Conservation (phyloP, 2,888 invertebrate species). For the Pyrochroa serraticornis region DNA sequence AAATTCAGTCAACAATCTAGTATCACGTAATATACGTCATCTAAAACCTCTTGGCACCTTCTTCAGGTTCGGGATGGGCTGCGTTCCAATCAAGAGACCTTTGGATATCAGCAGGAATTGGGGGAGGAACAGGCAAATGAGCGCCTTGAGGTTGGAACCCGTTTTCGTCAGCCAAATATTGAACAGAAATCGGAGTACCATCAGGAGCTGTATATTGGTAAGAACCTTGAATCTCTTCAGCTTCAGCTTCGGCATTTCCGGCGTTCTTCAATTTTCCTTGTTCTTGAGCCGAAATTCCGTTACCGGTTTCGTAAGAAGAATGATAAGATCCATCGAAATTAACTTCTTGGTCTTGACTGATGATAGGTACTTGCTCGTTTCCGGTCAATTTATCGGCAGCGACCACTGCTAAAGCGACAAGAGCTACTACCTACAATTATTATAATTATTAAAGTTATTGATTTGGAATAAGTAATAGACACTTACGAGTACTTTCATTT, state of each 20-base stretch:
- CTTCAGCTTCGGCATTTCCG: constrained; percentile 45
- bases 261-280: constrained; percentile 46
- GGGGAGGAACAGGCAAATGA: constrained; percentile 64
- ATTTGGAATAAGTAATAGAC: neutral
- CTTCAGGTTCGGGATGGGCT: constrained; percentile 64
- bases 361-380: constrained; percentile 41
- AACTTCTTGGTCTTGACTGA: constrained; percentile 54
- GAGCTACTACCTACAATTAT: constrained; percentile 4
- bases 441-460: neutral
- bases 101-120: constrained; percentile 72
- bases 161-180: constrained; percentile 71
- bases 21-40: constrained; percentile 1
- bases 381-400: constrained; percentile 32
- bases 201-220: constrained; percentile 42
- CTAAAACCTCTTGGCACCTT: constrained; percentile 23
- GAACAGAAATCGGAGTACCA: constrained; percentile 56
- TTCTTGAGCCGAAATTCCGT: constrained; percentile 59
- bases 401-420: constrained; percentile 26
- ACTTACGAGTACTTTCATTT: no score
- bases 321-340: constrained; percentile 60
- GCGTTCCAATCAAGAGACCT: constrained; percentile 70
- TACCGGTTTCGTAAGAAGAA: constrained; percentile 60
- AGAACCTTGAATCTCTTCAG: constrained; percentile 41
- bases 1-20: neutral
- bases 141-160: constrained; percentile 70